These are phyloP conservation scores for Cygnus buccinator DNA, from an alignment of 2,113 vertebrate genomes.

Conservation along the genomic window DNA sequence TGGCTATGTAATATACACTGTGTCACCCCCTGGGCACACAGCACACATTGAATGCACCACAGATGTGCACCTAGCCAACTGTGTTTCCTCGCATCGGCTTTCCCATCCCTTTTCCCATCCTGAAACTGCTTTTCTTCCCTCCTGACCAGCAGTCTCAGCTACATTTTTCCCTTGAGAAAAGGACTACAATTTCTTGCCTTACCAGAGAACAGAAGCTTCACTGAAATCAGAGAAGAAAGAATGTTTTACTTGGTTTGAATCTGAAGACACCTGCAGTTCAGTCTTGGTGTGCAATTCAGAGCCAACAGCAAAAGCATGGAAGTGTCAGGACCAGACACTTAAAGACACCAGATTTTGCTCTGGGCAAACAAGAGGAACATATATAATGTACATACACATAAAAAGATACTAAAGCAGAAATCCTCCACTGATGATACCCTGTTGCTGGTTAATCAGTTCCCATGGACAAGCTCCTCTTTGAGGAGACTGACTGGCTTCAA, in stretches of 20 bases:
- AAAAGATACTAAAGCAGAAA: neutral
- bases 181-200: neutral
- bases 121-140: neutral
- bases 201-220: neutral
- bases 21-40: neutral
- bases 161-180: neutral
- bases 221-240: conserved; percentile 22
- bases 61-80: neutral
- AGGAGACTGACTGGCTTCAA: neutral
- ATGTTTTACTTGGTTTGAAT: neutral
- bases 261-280: conserved; percentile 15
- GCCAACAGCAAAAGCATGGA: neutral
- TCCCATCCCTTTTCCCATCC: neutral
- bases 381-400: neutral
- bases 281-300: neutral
- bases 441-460: neutral
- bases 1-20: neutral
- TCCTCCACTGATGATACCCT: neutral
- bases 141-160: neutral
- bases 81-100: neutral
- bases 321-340: neutral
- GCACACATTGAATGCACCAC: neutral
- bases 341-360: neutral
- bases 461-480: neutral
- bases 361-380: neutral